Conservation (phyloP, 64 coral and sea anemone species). For the Actinia equina region DNA sequence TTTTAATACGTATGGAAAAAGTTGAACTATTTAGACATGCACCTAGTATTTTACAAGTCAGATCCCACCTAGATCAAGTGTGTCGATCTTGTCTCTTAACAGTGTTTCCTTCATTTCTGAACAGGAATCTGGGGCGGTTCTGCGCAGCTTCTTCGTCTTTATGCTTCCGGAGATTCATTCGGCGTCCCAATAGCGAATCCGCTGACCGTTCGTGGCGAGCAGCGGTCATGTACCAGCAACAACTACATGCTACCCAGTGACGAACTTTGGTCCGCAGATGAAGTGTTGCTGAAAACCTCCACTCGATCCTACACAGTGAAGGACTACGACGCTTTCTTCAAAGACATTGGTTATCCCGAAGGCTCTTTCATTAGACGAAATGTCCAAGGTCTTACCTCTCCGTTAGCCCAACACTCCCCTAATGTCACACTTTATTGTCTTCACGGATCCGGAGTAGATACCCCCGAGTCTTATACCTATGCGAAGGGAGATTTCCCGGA, state of each 20-base stretch:
- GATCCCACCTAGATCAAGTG: too few species aligned
- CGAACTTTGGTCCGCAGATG: constrained; percentile 71
- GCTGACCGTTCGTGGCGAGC: constrained; percentile 60
- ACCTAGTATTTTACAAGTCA: too few species aligned
- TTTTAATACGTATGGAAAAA: too few species aligned
- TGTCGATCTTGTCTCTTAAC: too few species aligned
- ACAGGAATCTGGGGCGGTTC: constrained; percentile 78
- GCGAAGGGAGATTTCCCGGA: constrained; percentile 63
- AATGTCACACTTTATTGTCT: constrained; percentile 72
- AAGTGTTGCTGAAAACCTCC: constrained; percentile 65
- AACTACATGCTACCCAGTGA: constrained; percentile 68
- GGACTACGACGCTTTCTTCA: constrained; percentile 66
- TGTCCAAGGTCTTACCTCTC: constrained; percentile 43
- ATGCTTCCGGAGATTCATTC: constrained; percentile 60
- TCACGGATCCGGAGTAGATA: constrained; percentile 49
- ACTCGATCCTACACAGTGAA: constrained; percentile 63
- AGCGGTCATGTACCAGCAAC: constrained; percentile 68
- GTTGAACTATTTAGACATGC: too few species aligned
- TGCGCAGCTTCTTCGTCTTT: constrained; percentile 53
- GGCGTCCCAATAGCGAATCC: constrained; percentile 71
- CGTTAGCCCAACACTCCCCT: constrained; percentile 49
- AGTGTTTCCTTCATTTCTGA: too few species aligned
- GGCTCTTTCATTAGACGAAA: constrained; percentile 48
- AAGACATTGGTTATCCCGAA: constrained; percentile 64
- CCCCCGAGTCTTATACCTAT: constrained; percentile 45